Conservation (phyloP, 2,888 invertebrate species). For the Tineola bisselliella region DNA sequence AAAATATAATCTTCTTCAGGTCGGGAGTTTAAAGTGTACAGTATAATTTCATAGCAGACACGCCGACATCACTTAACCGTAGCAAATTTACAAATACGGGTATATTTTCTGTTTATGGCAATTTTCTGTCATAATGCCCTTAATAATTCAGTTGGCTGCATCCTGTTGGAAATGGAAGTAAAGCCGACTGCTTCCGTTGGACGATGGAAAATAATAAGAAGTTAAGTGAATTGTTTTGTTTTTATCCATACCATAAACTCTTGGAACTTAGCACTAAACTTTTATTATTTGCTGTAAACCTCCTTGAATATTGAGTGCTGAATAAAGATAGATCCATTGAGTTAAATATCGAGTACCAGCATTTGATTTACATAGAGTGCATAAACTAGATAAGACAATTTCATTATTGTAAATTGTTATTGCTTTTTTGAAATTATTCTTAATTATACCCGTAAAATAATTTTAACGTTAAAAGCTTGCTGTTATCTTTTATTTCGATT, state of each 20-base stretch:
- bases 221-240: conserved; percentile 11
- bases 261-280: not conserved
- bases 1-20: not conserved
- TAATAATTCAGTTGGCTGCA: conserved; percentile 39
- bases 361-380: too few relatives aligned
- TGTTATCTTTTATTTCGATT: too few relatives aligned
- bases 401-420: too few relatives aligned
- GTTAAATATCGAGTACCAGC: too few relatives aligned
- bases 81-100: conserved; percentile 1
- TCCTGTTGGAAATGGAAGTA: conserved; percentile 28
- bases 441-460: too few relatives aligned
- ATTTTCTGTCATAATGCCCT: conserved; percentile 37
- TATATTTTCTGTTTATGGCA: conserved; percentile 21
- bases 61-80: conserved; percentile 4
- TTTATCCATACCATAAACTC: not conserved
- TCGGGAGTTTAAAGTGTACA: not conserved
- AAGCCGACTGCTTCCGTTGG: conserved; percentile 22
- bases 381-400: too few relatives aligned
- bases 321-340: not conserved
- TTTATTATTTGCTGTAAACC: not conserved
- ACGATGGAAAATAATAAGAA: conserved; percentile 6
- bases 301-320: not conserved
- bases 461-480: too few relatives aligned
- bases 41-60: conserved; percentile 1
- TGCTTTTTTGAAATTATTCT: too few relatives aligned